Percentiles rank a stretch among this genome's conserved stretches.
Evolutionary conservation across 1,140 invertebrate genomes (phyloP).

Genomic region (Bradynema listronoti): DNA sequence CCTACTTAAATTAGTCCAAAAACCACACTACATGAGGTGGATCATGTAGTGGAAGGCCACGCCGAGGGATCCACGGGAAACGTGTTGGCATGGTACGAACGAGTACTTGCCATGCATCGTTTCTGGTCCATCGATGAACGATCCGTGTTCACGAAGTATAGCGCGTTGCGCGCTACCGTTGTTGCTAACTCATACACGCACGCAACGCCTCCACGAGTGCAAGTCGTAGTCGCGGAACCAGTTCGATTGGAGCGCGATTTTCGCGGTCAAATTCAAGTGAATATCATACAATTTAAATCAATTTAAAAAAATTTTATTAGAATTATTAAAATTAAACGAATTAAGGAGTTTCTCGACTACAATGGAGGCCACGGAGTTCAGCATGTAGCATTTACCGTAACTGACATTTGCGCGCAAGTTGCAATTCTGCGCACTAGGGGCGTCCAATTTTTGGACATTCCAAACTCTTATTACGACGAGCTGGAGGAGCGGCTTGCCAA

Average conservation of each 20-base stretch:
- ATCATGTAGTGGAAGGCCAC: constrained; percentile 94
- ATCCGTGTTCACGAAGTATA: constrained; percentile 84
- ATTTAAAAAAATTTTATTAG: constrained; percentile 3
- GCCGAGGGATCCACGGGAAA: constrained; percentile 79
- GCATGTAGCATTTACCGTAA: constrained; percentile 88
- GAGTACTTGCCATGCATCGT: constrained; percentile 81
- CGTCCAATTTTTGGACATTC: constrained; percentile 80
- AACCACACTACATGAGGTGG: constrained; percentile 64
- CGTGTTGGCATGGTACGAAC: constrained; percentile 85
- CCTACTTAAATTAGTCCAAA: constrained; percentile 51
- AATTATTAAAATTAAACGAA: constrained; percentile 64
- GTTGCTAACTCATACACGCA: constrained; percentile 63
- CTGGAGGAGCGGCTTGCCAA: constrained; percentile 71
- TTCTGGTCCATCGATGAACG: constrained; percentile 98
- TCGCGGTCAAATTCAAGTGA: constrained; percentile 34
- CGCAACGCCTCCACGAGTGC: neutral
- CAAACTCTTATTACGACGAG: constrained; percentile 79
- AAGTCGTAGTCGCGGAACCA: constrained; percentile 37
- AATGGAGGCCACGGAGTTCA: constrained; percentile 93
- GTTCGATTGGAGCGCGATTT: constrained; percentile 12
- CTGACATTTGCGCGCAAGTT: constrained; percentile 78
- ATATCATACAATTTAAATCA: neutral
- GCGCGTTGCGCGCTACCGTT: constrained; percentile 85
- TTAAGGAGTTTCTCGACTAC: constrained; percentile 95
- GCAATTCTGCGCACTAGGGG: constrained; percentile 73